Percentiles rank a stretch among this genome's conserved stretches.
Conservation (phyloP, 1,140 invertebrate genomes). For the Lithobius niger region DNA sequence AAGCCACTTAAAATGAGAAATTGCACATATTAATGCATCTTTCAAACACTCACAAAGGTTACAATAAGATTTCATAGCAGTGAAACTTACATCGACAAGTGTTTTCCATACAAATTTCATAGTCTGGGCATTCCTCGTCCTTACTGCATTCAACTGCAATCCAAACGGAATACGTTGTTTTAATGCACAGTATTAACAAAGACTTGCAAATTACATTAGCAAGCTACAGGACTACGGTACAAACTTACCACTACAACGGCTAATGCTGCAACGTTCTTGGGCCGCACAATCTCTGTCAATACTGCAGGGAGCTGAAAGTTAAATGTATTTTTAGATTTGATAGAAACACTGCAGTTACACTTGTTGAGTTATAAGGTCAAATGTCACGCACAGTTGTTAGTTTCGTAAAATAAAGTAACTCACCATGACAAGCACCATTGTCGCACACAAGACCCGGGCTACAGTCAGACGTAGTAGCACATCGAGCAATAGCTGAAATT, state of each 20-base stretch:
- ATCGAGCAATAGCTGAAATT: slow-evolving; percentile 26
- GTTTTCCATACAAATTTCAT: slow-evolving; percentile 24
- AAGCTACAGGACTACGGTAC: too few species aligned
- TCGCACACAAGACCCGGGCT: slow-evolving; percentile 64
- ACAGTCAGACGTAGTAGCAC: slow-evolving; percentile 54
- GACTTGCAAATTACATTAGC: not conserved
- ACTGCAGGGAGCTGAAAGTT: slow-evolving; percentile 18
- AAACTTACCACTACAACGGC: slow-evolving; percentile 18
- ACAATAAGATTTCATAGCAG: not conserved
- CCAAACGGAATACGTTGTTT: not conserved
- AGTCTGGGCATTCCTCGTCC: slow-evolving; percentile 22
- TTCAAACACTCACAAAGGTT: slow-evolving; percentile 11
- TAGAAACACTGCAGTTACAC: too few species aligned
- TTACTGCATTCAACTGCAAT: slow-evolving; percentile 19
- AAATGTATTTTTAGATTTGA: too few species aligned
- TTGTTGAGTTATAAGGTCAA: too few species aligned
- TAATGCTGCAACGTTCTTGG: slow-evolving; percentile 21
- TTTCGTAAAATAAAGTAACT: slow-evolving; percentile 32
- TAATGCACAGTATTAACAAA: not conserved
- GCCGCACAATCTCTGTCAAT: slow-evolving; percentile 21
- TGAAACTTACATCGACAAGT: slow-evolving; percentile 18
- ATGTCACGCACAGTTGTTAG: too few species aligned
- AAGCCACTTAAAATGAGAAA: slow-evolving; percentile 46
- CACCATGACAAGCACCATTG: slow-evolving; percentile 61
- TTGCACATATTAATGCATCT: slow-evolving; percentile 13